Evolutionary conservation across 2,113 vertebrate species (phyloP).

Genomic region (Ptychochromis oligacanthus): DNA sequence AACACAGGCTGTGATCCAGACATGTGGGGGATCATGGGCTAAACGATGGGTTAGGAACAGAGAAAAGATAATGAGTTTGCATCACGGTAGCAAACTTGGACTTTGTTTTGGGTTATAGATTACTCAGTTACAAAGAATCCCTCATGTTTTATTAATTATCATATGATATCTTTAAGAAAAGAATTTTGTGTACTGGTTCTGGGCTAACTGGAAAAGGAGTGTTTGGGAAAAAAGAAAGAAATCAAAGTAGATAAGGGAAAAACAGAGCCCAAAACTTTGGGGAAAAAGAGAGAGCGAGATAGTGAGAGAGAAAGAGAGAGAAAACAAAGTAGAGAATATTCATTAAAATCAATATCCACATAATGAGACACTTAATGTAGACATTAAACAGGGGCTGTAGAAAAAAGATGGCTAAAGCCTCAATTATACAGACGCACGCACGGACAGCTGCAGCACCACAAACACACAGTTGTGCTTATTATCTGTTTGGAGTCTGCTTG

Average conservation of each 20-base stretch:
- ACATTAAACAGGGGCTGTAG: background rate
- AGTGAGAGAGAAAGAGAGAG: background rate
- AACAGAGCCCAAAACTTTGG: background rate
- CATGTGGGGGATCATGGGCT: conserved; percentile 34
- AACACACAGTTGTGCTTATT: background rate
- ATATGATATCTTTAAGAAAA: background rate
- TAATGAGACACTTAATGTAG: conserved; percentile 6
- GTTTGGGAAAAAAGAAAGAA: background rate
- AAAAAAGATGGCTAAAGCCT: background rate
- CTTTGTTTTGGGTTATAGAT: conserved; percentile 62
- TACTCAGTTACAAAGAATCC: background rate
- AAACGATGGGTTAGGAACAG: conserved; percentile 19
- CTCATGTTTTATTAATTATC: conserved; percentile 1
- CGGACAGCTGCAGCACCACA: background rate
- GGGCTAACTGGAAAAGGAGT: background rate
- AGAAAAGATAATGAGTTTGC: conserved; percentile 37
- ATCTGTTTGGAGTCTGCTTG: background rate
- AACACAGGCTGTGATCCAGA: conserved; percentile 34
- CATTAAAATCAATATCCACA: background rate
- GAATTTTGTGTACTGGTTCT: background rate
- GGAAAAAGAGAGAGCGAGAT: background rate
- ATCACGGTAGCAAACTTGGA: conserved; percentile 24
- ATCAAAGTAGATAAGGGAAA: background rate
- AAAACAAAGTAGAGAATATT: background rate
- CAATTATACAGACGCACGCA: background rate